These are phyloP conservation scores for Sycophila texana DNA, from an alignment of 2,888 invertebrate species.

Conservation along the genomic window DNA sequence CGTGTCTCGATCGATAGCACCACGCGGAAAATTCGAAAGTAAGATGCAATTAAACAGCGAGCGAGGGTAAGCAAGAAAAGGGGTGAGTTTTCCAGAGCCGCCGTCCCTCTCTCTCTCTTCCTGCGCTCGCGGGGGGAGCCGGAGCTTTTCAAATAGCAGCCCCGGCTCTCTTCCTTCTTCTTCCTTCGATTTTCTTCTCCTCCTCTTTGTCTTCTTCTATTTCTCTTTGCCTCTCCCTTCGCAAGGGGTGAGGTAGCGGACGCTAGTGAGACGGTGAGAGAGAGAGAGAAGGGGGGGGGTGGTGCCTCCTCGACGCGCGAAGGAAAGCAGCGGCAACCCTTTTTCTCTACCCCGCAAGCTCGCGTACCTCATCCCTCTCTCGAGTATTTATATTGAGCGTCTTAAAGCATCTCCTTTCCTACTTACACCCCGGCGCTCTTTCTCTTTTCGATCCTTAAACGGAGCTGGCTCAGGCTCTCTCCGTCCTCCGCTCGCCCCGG, in stretches of 20 bases:
- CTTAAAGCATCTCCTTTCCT: conserved; percentile 73
- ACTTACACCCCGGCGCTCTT: conserved; percentile 56
- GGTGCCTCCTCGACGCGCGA: conserved; percentile 58
- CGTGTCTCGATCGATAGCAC: conserved; percentile 76
- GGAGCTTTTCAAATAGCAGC: background rate
- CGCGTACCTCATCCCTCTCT: conserved; percentile 42
- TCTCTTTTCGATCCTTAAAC: conserved; percentile 37
- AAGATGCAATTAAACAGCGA: conserved; percentile 76
- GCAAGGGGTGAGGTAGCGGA: no score
- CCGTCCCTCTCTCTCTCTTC: conserved; percentile 59
- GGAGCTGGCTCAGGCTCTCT: conserved; percentile 58
- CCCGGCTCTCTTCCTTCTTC: conserved; percentile 51
- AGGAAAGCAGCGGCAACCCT: conserved; percentile 75
- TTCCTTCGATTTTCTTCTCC: conserved; percentile 58
- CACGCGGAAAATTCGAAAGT: conserved; percentile 76
- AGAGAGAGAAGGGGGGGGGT: background rate
- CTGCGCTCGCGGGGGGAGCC: conserved; percentile 30
- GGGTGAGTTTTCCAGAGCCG: conserved; percentile 75
- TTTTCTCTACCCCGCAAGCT: conserved; percentile 67
- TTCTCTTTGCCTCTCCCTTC: conserved; percentile 49
- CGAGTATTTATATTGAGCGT: conserved; percentile 75
- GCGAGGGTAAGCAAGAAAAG: conserved; percentile 76
- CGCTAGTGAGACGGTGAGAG: background rate
- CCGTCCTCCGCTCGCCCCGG: conserved; percentile 53
- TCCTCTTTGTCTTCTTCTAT: conserved; percentile 60